Base-by-base conservation (phyloP, 2,797 vertebrate genomes). In the Oryzias dopingdopingensis region DNA sequence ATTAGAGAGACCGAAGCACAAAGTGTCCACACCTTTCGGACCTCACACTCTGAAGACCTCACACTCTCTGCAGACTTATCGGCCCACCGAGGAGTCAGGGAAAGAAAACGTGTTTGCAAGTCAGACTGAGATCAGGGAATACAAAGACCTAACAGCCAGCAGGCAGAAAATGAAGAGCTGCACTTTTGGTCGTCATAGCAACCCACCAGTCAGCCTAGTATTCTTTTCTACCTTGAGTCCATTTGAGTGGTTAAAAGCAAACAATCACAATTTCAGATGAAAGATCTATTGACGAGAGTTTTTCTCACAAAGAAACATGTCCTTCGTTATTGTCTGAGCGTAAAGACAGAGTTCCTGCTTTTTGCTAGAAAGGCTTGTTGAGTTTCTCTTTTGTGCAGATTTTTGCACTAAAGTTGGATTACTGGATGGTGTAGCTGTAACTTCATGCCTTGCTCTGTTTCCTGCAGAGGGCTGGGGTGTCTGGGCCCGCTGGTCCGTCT, bases 401-500 rank as follows among this genome's bases (percentile, higher is more conserved):
- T 18, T 49, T 24, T 58, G 14, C 2, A 10, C 54, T 52, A 48
- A 49, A 14, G 12, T 10, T n/a, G 18, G 5, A 23, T 26, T 44
- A 14, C 14, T 17, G 12, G 23, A 47, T 52, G 6, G 29, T 14
- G 16, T 49, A n/a, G 2, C 3, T 49, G 6, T 22, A 7, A 14
- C 53, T 60, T 8, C 15, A 24, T 40, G 14, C 42, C 6, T 51
- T 42, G 46, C 46, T 59, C 52, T 43, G 18, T 65, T 6, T 42
- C 40, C 37, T 71, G 62, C 89, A 93, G 97, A 94, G 58, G 95
- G 94, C 74, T 99, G 96, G 97, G 94, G 93, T 48, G 76, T 92
- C 0, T 99, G 97, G 97, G 94, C 93, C 4, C 88, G 93, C 67
- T 98, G 97, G 97, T 95, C 96, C 0, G 96, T 95, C 48, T 98